Evolutionary conservation across 2,888 invertebrate species (phyloP), one percentile per base, ranked within the genome.

Genomic region (Melanotus villosus): DNA sequence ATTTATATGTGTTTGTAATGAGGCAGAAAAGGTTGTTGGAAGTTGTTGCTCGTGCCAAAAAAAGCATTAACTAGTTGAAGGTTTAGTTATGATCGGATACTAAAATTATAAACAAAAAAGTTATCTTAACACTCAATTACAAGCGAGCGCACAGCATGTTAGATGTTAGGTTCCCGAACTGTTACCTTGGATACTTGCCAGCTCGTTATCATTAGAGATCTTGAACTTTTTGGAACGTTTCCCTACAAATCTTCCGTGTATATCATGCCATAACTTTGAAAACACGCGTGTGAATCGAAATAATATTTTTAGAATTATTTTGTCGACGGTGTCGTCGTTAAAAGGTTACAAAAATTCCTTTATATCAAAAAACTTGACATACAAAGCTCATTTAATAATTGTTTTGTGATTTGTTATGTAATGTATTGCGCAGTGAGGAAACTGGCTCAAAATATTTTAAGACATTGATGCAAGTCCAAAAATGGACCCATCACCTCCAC

Each of bases 181-280:
- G 34, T 45, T 43, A 60, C 62, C 52, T 62, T 62, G 62, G 62
- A 52, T 26, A 1, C 12, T 10, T 18, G 62, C 62, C 62, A 62
- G 16, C 23, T 36, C 10, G 26, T 52, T 32, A 62, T 52, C 38
- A 34, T 52, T 26, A 16, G 14, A 62, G 62, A 50, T 52, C 52
- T 62, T 62, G 52, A 62, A 62, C 62, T 62, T 62, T 52, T 62
- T 62, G 62, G 62, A 62, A 38, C 52, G 26, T 5, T 50, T 62
- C 62, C 52, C 38, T 26, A 36, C 38, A 34, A 23, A 62, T 50
- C 62, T 62, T 62, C 62, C 62, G 62, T 38, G 52, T 62, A 32
- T 18, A 32, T 34, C 32, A 16, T 19, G 52, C 52, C 32, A 50
- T 62, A 36, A 50, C 26, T 32, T 9, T 9, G 14, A 16, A 59